Evolutionary conservation across 2,113 vertebrate species (phyloP), one percentile per base, ranked within the genome.

Genomic region (Corydoras maculifer): DNA sequence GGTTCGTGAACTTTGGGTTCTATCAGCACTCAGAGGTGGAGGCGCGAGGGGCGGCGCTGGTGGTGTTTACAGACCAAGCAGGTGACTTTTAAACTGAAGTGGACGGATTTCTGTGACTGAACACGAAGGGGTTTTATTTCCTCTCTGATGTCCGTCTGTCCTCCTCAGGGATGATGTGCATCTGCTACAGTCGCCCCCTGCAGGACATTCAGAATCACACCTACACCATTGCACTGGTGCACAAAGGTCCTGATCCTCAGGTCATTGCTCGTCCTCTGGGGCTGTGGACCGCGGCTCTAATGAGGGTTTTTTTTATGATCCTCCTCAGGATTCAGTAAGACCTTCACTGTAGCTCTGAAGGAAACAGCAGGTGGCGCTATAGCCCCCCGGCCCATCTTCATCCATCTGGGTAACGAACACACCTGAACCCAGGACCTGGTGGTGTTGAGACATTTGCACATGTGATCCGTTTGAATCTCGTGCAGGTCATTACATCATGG

Each of bases 1-100:
- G 96, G 75, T 90, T 96, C 78, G 86, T 91, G 58, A 92, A 94
- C 83, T 90, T 99, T 75, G 94, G 94, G 53, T 93, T 86, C 74
- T 88, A 91, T 80, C 85, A 84, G 82, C 85, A 75, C 82, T 81
- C 90, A 77, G 81, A 80, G 3, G 78, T 82, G 74, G 85, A 80
- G 61, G 68, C 82, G 48, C 80, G 87, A 60, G 82, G 79, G 29
- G 67, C 87, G 48, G 90, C 88, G 72, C 82, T 98, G 77, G 83
- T 87, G 43, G 85, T 97, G 73, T 93, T 97, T 82, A 94, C 93
- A 80, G 93, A 84, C 85, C 87, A 69, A 84, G 85, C 90, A 90
- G 96, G 96, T 92, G 90, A 85, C 18, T 25, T 25, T 25, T 25
- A 25, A 25, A 25, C 18, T 25, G 18, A 1, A 25, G 18, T 25